These are phyloP conservation scores for Hemibates koningsi DNA, from an alignment of 2,113 vertebrate species.

Conservation along the genomic window DNA sequence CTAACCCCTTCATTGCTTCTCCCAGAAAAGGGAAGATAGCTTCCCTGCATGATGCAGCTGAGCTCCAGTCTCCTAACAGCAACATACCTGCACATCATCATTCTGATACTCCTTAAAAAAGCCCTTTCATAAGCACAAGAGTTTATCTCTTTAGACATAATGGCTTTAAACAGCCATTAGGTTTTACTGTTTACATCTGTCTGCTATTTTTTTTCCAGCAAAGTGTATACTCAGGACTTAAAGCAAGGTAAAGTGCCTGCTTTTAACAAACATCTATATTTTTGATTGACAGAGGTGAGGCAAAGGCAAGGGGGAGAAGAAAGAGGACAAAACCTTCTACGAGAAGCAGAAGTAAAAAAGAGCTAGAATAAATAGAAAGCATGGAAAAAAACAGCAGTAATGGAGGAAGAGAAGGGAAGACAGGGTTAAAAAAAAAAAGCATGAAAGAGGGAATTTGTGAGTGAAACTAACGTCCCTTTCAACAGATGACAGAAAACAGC, in stretches of 20 bases:
- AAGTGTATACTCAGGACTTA: background rate
- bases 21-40: slow-evolving; percentile 49
- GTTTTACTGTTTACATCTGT: slow-evolving; percentile 65
- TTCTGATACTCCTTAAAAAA: slow-evolving; percentile 34
- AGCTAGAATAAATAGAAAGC: background rate
- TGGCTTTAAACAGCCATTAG: slow-evolving; percentile 72
- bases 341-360: background rate
- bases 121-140: slow-evolving; percentile 40
- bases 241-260: slow-evolving; percentile 17
- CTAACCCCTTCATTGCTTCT: slow-evolving; percentile 41
- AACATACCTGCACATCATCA: slow-evolving; percentile 72
- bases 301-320: background rate
- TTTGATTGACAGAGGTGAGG: slow-evolving; percentile 33
- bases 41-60: slow-evolving; percentile 15
- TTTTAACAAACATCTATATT: slow-evolving; percentile 37
- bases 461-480: background rate
- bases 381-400: background rate
- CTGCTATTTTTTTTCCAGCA: slow-evolving; percentile 37
- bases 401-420: background rate
- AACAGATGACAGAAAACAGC: slow-evolving; percentile 22
- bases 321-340: background rate
- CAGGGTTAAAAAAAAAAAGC: background rate
- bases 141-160: slow-evolving; percentile 69
- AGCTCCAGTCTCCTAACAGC: slow-evolving; percentile 17
- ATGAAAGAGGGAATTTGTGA: background rate